phyloP scores from a whole-genome alignment of 2,113 vertebrate species.

The Coryphaenoides rupestris region DNA sequence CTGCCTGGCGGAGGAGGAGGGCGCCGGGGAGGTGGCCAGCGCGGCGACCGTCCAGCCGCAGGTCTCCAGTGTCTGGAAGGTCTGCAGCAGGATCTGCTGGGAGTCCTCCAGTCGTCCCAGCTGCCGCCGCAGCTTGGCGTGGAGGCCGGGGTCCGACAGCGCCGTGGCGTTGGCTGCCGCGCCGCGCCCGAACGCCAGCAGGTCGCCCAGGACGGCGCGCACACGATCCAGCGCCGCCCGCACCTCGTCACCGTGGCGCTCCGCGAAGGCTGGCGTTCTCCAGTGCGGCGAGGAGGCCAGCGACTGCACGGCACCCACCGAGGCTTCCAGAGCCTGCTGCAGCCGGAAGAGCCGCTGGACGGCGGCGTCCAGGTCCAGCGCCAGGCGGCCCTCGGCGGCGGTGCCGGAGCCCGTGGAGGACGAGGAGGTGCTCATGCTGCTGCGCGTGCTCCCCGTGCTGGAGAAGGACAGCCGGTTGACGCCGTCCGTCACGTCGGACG shows the following conservation, averaged over 20 bases:
- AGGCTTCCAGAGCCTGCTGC: constrained; percentile 79
- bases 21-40: too few species aligned
- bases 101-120: too few species aligned
- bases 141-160: too few species aligned
- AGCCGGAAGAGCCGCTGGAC: constrained; percentile 80
- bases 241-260: constrained; percentile 82
- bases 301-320: constrained; percentile 71
- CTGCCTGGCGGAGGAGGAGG: too few species aligned
- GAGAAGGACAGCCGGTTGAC: constrained; percentile 93
- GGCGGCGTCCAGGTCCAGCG: constrained; percentile 81
- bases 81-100: too few species aligned
- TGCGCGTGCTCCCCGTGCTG: constrained; percentile 89
- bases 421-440: constrained; percentile 96
- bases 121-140: too few species aligned
- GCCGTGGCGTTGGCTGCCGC: constrained; percentile 79
- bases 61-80: too few species aligned
- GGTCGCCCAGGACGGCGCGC: constrained; percentile 75
- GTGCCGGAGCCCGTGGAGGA: constrained; percentile 84
- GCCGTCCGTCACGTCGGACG: constrained; percentile 81
- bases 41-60: too few species aligned
- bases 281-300: constrained; percentile 79
- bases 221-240: constrained; percentile 80
- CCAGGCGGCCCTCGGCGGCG: constrained; percentile 71
- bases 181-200: constrained; percentile 82
- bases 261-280: constrained; percentile 84